Evolutionary conservation across 2,113 vertebrate species (phyloP), one percentile per base, ranked within the genome.

Genomic region (Protobothrops flavoviridis): DNA sequence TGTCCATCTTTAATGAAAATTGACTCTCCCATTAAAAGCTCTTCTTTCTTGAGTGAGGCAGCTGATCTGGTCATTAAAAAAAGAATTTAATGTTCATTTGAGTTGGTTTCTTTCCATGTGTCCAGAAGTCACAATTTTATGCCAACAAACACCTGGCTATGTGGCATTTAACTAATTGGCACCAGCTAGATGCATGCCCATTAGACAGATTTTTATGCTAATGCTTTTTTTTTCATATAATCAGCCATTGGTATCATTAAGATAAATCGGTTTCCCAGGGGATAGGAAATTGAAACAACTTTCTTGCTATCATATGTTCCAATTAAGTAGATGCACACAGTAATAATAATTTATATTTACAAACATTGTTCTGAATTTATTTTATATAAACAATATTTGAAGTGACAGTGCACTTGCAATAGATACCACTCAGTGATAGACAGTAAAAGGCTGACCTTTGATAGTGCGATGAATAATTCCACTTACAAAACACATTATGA

Each of bases 151-250:
- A 90, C 3, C 11, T 90, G 13, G 33, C 64, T 93, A 93, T 94
- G 52, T 61, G 2, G 0, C 29, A 91, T 92, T 91, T 94, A 89
- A 13, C 21, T 91, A 15, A 55, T n/a, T 48, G 24, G 26, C 74
- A 93, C 21, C 81, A 94, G 57, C 6, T 85, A 48, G 95, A 93
- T 87, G 3, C 0, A 1, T 3, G 88, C 12, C 15, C 0, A 64
- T 69, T 93, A 93, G 88, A 12, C 4, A 91, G 12, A 0, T 33
- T 91, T 92, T 94, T 90, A 61, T 92, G 61, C 0, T 90, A 93
- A 1, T 61, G 48, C 86, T 91, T 92, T 95, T 90, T 55, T 90
- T 95, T 90, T 21, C 81, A 12, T 69, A 85, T 89, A 91, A 94
- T 0, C 13, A 92, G 10, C 20, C 92, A 53, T 0, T 23, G 39